Evolutionary conservation across 2,797 vertebrate species (phyloP), one percentile per base, ranked within the genome.

Genomic region (Acanthurus leucopareius): DNA sequence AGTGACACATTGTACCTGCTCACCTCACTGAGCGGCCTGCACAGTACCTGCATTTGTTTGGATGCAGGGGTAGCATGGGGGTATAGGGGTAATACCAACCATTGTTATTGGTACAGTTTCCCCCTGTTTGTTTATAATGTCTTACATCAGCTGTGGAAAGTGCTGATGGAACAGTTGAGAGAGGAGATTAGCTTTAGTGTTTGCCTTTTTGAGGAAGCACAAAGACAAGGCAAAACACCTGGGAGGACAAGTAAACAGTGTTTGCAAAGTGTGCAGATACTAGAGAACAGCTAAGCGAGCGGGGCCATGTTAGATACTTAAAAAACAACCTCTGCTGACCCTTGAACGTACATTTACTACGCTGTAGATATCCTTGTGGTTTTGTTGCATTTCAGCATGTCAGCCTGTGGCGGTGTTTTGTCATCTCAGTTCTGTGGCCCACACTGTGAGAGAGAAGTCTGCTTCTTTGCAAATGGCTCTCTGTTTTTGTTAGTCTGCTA

Each of bases 101-200:
- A 56, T 3, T 92, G 88, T 89, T 90, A 69, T 89, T 78, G 78
- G 85, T 86, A 47, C 38, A 64, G 38, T 67, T 71, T 32, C 13
- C 49, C 67, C 32, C 10, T 77, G 57, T 90, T 88, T 92, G 79
- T 92, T 89, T 84, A 80, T 80, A 52, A 45, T 77, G 59, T 74
- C 69, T 80, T 68, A 70, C 63, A 84, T 77, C 71, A 71, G n/a
- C 68, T 54, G 28, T 79, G 80, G 64, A 91, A 92, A 92, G 79
- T 91, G 88, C 89, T 88, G 91, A 91, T 73, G 75, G 65, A 66
- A 77, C 75, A 81, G 72, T 56, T 79, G 64, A 64, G 47, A 45
- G 65, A 70, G 59, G 56, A 67, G 61, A 87, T 86, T 68, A 83
- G 60, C 66, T 57, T 57, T 6, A 11, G 38, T 69, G 52, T 77